Percentiles rank a stretch among this genome's conserved stretches.
These are phyloP conservation scores for Pollenia griseotomentosa DNA, from an alignment of 2,888 invertebrate species.

Conservation along the genomic window DNA sequence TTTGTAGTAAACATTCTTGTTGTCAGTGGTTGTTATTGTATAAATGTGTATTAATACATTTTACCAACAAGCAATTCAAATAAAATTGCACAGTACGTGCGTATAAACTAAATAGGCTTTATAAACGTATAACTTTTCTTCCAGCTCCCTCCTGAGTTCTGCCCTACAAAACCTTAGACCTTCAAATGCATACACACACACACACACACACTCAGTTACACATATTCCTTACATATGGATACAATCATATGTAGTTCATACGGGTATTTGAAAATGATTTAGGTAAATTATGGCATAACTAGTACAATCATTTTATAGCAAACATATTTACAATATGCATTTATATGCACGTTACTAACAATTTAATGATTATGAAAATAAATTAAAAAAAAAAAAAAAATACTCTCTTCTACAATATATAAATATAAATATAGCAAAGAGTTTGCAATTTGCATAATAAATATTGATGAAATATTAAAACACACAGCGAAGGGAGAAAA, in stretches of 20 bases:
- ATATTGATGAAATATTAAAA: constrained; percentile 72
- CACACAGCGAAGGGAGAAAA: not conserved
- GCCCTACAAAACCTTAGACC: not conserved
- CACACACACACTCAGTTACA: not conserved
- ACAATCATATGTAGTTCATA: constrained; percentile 10
- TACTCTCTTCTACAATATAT: not conserved
- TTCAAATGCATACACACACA: not conserved
- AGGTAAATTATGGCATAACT: constrained; percentile 71
- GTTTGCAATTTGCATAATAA: constrained; percentile 76
- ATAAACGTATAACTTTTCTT: constrained; percentile 32
- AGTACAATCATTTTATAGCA: constrained; percentile 63
- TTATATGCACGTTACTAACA: constrained; percentile 53
- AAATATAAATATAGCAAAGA: constrained; percentile 69
- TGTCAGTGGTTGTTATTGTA: constrained; percentile 10
- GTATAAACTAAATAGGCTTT: constrained; percentile 68
- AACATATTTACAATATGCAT: constrained; percentile 51
- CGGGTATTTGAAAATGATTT: constrained; percentile 55
- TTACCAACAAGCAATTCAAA: constrained; percentile 56
- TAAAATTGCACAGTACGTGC: constrained; percentile 70
- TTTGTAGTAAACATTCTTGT: constrained; percentile 43
- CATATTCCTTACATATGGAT: constrained; percentile 12
- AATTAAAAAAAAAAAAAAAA: not conserved
- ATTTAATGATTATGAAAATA: constrained; percentile 41
- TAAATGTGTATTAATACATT: constrained; percentile 47
- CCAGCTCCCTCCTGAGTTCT: not conserved